phyloP scores from a whole-genome alignment of 2,888 invertebrate species.

The Apamea epomidion region DNA sequence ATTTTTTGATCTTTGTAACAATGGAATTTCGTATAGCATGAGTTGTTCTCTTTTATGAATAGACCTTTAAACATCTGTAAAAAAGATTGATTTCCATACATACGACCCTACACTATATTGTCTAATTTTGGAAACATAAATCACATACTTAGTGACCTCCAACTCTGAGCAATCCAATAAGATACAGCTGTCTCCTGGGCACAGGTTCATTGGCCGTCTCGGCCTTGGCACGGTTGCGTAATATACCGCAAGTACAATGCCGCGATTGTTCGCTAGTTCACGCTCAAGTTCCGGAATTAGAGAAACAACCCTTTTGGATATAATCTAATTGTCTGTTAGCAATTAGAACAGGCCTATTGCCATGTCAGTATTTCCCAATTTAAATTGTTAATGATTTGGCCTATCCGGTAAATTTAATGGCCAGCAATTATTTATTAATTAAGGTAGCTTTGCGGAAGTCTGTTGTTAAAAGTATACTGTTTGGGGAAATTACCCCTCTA shows the following conservation, averaged over 20 bases:
- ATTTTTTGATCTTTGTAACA: not conserved
- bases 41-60: not conserved
- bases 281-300: constrained; percentile 13
- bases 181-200: constrained; percentile 35
- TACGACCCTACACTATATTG: not conserved
- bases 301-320: constrained; percentile 31
- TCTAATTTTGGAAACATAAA: not conserved
- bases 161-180: constrained; percentile 30
- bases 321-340: constrained; percentile 12
- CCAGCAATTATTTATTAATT: constrained; percentile 6
- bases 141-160: not conserved
- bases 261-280: constrained; percentile 41
- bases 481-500: constrained; percentile 36
- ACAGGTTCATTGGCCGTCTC: constrained; percentile 58
- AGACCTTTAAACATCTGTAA: not conserved
- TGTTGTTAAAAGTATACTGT: constrained; percentile 37
- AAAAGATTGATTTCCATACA: not conserved
- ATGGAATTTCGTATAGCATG: not conserved
- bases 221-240: constrained; percentile 65
- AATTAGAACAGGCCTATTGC: not conserved
- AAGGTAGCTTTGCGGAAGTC: constrained; percentile 37
- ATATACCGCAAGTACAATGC: constrained; percentile 57
- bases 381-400: not conserved
- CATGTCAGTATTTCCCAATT: not conserved
- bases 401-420: not conserved